Conservation (phyloP, 2,113 vertebrate species). For the Corydoras sp. region DNA sequence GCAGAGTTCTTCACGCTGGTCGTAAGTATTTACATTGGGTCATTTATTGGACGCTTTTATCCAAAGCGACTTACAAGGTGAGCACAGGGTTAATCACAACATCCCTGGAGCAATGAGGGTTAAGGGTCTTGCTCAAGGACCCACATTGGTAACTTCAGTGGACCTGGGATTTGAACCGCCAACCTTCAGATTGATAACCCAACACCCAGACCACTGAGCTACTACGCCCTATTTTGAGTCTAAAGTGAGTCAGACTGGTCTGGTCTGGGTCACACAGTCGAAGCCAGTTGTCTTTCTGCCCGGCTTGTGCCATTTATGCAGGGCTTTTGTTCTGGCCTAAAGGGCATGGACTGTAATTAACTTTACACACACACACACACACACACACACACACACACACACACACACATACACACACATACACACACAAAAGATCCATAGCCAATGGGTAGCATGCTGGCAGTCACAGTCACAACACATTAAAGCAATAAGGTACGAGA, state of each 20-base stretch:
- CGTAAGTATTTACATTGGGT: no score
- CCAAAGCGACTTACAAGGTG: no score
- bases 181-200: no score
- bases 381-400: slow-evolving; percentile 44
- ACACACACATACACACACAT: slow-evolving; percentile 55
- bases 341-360: slow-evolving; percentile 68
- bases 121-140: no score
- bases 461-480: no score
- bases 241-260: slow-evolving; percentile 49
- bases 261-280: slow-evolving; percentile 53
- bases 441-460: no score
- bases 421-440: slow-evolving; percentile 38
- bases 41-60: slow-evolving; percentile 17
- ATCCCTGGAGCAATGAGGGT: no score
- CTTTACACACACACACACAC: slow-evolving; percentile 50
- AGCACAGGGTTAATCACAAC: no score
- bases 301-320: slow-evolving; percentile 70
- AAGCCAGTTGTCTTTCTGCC: slow-evolving; percentile 60
- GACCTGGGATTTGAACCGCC: no score
- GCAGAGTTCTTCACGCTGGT: background rate
- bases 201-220: no score
- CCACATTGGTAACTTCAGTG: no score
- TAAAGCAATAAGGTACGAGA: no score
- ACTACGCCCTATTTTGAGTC: background rate
- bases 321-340: slow-evolving; percentile 68